phyloP scores from a whole-genome alignment of 2,888 invertebrate species.

The Pterostichus madidus region DNA sequence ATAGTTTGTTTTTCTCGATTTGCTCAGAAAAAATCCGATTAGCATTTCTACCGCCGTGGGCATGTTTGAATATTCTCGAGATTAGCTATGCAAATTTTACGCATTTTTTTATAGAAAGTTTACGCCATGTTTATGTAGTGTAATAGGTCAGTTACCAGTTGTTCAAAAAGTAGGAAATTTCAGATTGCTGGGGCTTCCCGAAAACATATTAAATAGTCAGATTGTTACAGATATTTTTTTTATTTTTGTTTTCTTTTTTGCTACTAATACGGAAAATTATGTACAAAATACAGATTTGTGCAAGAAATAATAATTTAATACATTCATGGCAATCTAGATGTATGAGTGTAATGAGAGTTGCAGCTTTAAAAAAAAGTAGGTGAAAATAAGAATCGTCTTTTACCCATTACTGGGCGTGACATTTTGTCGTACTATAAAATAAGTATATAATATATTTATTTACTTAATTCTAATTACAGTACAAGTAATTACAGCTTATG shows the following conservation, averaged over 20 bases:
- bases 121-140: background rate
- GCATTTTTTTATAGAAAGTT: slow-evolving; percentile 40
- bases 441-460: too few relatives aligned
- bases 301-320: too few relatives aligned
- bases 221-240: slow-evolving; percentile 7
- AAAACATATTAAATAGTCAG: slow-evolving; percentile 1
- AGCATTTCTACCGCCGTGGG: slow-evolving; percentile 57
- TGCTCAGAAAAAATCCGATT: slow-evolving; percentile 47
- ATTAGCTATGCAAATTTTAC: slow-evolving; percentile 53
- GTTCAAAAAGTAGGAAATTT: background rate
- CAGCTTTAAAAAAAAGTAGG: too few relatives aligned
- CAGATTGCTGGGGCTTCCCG: slow-evolving; percentile 33
- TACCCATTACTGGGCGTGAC: too few relatives aligned
- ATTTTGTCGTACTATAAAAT: too few relatives aligned
- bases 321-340: too few relatives aligned
- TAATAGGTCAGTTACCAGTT: slow-evolving; percentile 53
- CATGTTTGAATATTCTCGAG: slow-evolving; percentile 58
- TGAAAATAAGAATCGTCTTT: too few relatives aligned
- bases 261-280: background rate
- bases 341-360: too few relatives aligned
- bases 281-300: too few relatives aligned
- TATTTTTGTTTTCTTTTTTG: background rate
- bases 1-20: slow-evolving; percentile 56
- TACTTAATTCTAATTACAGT: too few relatives aligned
- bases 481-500: too few relatives aligned